These are phyloP conservation scores for Lamellibrachia luymesi DNA, from an alignment of 1,140 invertebrate species.

Conservation along the genomic window DNA sequence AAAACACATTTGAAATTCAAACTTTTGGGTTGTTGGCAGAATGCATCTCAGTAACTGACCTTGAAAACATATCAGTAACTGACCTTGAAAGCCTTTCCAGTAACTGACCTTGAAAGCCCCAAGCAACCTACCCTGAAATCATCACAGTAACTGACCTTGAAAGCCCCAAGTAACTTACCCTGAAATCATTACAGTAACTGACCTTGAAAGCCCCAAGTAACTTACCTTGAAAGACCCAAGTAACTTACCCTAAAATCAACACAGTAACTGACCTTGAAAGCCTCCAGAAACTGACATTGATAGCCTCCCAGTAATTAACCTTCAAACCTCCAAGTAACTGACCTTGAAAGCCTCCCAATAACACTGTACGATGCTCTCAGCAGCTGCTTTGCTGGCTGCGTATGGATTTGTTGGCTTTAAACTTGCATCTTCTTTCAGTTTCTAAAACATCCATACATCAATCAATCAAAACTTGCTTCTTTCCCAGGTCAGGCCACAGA, in stretches of 20 bases:
- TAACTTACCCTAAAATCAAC: neutral
- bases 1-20: too few species aligned
- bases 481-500: slow-evolving; percentile 32
- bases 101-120: neutral
- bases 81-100: too few species aligned
- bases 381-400: slow-evolving; percentile 51
- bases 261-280: neutral
- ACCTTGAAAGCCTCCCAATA: slow-evolving; percentile 37
- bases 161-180: neutral
- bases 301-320: slow-evolving; percentile 34
- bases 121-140: too few species aligned
- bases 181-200: neutral
- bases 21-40: too few species aligned
- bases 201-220: neutral
- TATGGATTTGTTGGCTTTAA: slow-evolving; percentile 53
- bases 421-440: slow-evolving; percentile 22
- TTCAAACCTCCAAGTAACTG: slow-evolving; percentile 29
- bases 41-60: too few species aligned
- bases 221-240: neutral
- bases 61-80: too few species aligned
- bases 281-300: slow-evolving; percentile 25
- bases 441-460: slow-evolving; percentile 7
- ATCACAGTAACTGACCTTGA: neutral
- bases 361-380: slow-evolving; percentile 33
- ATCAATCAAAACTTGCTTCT: slow-evolving; percentile 39